Evolutionary conservation across 2,797 vertebrate species (phyloP), one percentile per base, ranked within the genome.

Genomic region (Gadopsis bispinosus): DNA sequence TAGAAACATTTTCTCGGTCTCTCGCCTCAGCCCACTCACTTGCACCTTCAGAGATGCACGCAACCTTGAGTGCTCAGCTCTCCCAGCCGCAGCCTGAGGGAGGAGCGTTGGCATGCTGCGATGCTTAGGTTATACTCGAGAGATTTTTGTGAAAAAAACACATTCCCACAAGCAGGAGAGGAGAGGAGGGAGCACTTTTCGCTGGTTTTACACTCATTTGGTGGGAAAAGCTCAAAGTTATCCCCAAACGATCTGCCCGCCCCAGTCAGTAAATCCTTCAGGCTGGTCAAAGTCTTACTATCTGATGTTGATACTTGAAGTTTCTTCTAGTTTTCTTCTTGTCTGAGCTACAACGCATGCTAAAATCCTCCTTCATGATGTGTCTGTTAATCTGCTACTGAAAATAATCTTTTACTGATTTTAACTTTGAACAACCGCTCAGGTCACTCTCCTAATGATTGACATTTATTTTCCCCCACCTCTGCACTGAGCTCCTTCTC

Each of bases 1-100:
- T 93, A 92, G 92, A 91, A 93, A 94, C 94, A 87, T 90, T 84
- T 76, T 84, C 75, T 88, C 75, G 20, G 80, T 91, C 86, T 91
- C 84, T 92, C 71, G 82, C 83, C 70, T 87, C 84, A 66, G 84
- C 90, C 91, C 91, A 92, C 92, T 89, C 92, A 74, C 85, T 87
- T 58, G 22, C 84, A 83, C 81, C 63, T 59, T 77, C 77, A 87
- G 79, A 69, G 84, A 86, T 41, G 67, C 48, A 79, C 81, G 82
- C 69, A 66, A 90, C 75, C 78, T 90, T 81, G 87, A 91, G 85
- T 85, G 81, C 72, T 84, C 10, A 54, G 55, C 86, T 89, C 84
- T 83, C 72, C 87, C 80, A 85, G 77, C 81, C 72, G 75, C 75
- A 83, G 90, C 81, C 81, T 61, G 82, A 88, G 86, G 83, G 79